These are phyloP conservation scores for Gonatopus flavifemur DNA, from an alignment of 1,140 invertebrate genomes.

Conservation along the genomic window DNA sequence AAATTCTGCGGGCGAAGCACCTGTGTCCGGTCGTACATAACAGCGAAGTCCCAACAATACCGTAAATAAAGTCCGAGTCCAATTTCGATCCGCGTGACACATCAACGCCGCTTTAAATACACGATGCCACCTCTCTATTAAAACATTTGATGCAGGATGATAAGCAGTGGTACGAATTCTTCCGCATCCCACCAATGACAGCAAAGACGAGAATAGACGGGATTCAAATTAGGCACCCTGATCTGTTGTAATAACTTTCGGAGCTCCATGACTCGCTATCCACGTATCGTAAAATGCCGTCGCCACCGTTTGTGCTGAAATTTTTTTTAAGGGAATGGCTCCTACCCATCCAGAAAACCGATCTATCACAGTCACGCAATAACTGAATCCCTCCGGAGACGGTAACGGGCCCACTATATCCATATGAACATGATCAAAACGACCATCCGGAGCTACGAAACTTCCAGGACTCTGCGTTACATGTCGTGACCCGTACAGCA, in stretches of 20 bases:
- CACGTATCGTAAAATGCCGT: too few species aligned
- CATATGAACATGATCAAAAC: too few species aligned
- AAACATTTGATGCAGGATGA: constrained; percentile 43
- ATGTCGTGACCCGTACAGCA: too few species aligned
- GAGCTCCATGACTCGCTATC: neutral
- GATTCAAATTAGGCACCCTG: constrained; percentile 20
- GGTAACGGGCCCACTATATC: too few species aligned
- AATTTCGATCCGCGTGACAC: constrained; percentile 29
- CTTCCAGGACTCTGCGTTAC: too few species aligned
- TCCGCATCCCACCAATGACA: constrained; percentile 8
- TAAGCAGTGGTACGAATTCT: too few species aligned
- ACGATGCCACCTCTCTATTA: constrained; percentile 40
- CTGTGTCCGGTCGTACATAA: constrained; percentile 29
- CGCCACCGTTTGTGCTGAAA: too few species aligned
- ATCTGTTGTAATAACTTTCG: neutral
- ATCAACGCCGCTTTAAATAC: constrained; percentile 41
- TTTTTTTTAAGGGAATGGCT: neutral
- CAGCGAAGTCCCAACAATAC: constrained; percentile 32
- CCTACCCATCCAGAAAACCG: neutral
- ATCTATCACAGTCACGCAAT: too few species aligned
- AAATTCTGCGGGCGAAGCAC: constrained; percentile 26
- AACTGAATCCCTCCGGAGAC: too few species aligned
- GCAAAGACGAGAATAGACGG: constrained; percentile 6
- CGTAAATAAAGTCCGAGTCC: constrained; percentile 36
- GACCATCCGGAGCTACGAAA: too few species aligned